phyloP scores from a whole-genome alignment of 2,113 vertebrate species.

The Deroptyus accipitrinus region DNA sequence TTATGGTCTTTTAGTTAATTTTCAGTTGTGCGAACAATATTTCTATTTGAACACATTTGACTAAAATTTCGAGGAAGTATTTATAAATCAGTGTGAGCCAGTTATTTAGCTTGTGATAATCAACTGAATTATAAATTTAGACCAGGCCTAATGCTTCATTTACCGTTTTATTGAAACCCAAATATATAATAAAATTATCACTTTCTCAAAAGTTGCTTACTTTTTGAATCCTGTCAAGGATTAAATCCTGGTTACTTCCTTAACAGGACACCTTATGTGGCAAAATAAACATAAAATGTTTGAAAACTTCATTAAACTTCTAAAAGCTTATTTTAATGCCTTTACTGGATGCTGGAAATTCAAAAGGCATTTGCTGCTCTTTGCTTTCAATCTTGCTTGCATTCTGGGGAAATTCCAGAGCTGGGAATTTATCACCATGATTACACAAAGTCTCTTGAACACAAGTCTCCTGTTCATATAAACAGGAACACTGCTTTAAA shows the following conservation, averaged over 20 bases:
- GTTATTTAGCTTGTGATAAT: background rate
- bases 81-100: background rate
- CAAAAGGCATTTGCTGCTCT: background rate
- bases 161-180: background rate
- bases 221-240: background rate
- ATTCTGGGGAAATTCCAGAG: background rate
- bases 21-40: background rate
- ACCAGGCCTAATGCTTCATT: background rate
- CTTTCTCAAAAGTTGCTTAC: background rate
- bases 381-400: background rate
- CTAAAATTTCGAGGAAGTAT: background rate
- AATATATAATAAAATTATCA: conserved; percentile 9
- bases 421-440: background rate
- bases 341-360: background rate
- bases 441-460: background rate
- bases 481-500: background rate
- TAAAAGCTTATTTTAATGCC: conserved; percentile 16
- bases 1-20: background rate
- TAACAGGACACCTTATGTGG: background rate
- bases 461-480: background rate
- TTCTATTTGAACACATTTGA: background rate
- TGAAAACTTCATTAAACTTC: background rate
- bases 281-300: conserved; percentile 4
- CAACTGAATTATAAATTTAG: background rate
- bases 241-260: background rate